Conservation (phyloP, 2,113 vertebrate genomes). For the Neolamprologus kungweensis region DNA sequence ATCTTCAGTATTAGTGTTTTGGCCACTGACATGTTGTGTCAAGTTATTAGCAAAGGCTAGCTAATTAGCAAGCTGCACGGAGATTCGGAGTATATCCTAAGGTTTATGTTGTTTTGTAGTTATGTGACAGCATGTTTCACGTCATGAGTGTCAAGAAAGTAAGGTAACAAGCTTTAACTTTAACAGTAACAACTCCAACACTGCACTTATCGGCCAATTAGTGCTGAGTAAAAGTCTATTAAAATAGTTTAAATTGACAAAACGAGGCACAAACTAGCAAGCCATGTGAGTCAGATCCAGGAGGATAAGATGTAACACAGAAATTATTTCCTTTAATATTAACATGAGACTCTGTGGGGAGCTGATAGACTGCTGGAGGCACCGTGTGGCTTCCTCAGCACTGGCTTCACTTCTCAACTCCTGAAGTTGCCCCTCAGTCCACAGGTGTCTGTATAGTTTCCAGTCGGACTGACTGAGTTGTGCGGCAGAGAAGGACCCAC, state of each 20-base stretch:
- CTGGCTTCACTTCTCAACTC: not conserved
- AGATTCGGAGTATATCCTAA: not conserved
- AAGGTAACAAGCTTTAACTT: not conserved
- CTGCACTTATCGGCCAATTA: not conserved
- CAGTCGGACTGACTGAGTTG: not conserved
- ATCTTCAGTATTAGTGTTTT: not conserved
- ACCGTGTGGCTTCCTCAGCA: not conserved
- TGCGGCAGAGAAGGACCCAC: accelerated
- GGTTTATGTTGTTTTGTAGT: accelerated
- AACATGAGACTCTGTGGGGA: not conserved
- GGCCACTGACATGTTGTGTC: not conserved
- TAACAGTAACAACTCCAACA: not conserved
- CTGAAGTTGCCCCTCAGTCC: not conserved
- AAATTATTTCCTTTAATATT: not conserved
- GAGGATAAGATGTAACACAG: not conserved
- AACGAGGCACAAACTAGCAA: not conserved
- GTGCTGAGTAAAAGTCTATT: not conserved
- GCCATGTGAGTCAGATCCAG: not conserved
- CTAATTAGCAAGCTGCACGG: not conserved
- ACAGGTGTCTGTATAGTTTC: not conserved
- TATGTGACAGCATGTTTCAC: not conserved
- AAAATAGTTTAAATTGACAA: not conserved
- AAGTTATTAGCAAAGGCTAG: not conserved
- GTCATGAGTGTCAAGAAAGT: not conserved
- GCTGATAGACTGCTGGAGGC: accelerated